Evolutionary conservation across 2,888 invertebrate species (phyloP).

Genomic region (Pseudeuparius sepicola): DNA sequence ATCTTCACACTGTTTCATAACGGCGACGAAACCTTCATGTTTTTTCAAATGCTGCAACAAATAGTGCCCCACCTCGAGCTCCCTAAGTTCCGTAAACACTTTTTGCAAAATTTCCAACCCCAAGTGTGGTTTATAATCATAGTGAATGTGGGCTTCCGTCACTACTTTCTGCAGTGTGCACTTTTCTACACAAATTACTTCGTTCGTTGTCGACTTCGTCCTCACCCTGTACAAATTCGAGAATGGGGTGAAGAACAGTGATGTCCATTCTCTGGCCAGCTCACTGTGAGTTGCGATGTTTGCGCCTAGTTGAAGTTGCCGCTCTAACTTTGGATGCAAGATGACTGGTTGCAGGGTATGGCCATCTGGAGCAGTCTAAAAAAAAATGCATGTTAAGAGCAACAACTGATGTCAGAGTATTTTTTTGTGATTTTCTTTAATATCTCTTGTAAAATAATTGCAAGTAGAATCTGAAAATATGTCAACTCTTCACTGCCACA

Average conservation of each 20-base stretch:
- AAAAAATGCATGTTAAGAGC: too few relatives aligned
- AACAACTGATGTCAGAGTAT: too few relatives aligned
- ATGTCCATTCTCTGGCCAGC: slow-evolving; percentile 31
- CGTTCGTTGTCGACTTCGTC: slow-evolving; percentile 22
- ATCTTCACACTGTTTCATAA: slow-evolving; percentile 23
- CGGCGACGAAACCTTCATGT: slow-evolving; percentile 29
- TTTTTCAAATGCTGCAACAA: slow-evolving; percentile 31
- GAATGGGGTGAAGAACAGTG: slow-evolving; percentile 32
- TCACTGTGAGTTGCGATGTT: slow-evolving; percentile 30
- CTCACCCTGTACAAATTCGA: slow-evolving; percentile 34
- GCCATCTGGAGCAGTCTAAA: slow-evolving; percentile 12
- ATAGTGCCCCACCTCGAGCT: slow-evolving; percentile 29
- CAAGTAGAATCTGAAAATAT: too few relatives aligned
- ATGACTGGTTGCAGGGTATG: slow-evolving; percentile 26
- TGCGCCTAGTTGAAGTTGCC: slow-evolving; percentile 31
- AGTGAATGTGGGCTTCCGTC: slow-evolving; percentile 28
- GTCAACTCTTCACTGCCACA: too few relatives aligned
- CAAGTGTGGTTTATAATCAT: slow-evolving; percentile 29
- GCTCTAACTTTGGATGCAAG: slow-evolving; percentile 33
- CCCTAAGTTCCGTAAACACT: slow-evolving; percentile 25
- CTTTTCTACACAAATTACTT: slow-evolving; percentile 30
- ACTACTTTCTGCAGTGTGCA: slow-evolving; percentile 30
- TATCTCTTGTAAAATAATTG: too few relatives aligned
- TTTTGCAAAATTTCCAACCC: slow-evolving; percentile 30
- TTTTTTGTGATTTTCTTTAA: too few relatives aligned